These are phyloP conservation scores for Platichthys stellatus DNA, from an alignment of 2,113 vertebrate species.

Conservation along the genomic window DNA sequence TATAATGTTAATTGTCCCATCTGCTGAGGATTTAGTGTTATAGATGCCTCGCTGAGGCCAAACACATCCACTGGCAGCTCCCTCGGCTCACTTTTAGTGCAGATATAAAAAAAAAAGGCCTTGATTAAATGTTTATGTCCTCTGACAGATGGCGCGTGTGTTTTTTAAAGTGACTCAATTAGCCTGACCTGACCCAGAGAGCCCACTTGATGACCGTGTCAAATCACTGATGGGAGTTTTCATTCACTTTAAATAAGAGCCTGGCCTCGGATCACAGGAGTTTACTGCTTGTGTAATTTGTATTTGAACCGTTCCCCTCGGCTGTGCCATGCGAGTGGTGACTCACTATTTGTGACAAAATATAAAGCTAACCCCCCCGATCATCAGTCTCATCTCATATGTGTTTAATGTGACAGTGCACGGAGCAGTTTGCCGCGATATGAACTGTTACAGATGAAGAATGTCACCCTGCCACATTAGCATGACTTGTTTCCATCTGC, in stretches of 20 bases:
- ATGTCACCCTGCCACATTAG: conserved; percentile 4
- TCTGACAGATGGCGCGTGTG: conserved; percentile 17
- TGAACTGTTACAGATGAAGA: conserved; percentile 12
- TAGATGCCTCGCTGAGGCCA: conserved; percentile 25
- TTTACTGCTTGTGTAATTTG: neutral
- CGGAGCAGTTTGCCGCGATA: neutral
- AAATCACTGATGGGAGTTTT: neutral
- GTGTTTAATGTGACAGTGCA: neutral
- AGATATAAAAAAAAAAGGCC: conserved; percentile 16
- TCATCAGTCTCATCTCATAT: neutral
- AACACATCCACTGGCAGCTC: conserved; percentile 27
- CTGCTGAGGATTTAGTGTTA: conserved; percentile 45
- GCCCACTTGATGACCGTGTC: neutral
- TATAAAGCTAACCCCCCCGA: no score
- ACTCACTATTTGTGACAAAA: neutral
- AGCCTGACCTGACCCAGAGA: conserved; percentile 16
- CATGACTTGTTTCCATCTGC: conserved; percentile 42
- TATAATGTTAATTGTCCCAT: conserved; percentile 44
- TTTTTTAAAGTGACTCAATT: conserved; percentile 28
- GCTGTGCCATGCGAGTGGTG: neutral
- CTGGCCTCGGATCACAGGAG: neutral
- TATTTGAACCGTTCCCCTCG: neutral
- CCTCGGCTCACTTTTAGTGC: conserved; percentile 7
- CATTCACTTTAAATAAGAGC: neutral
- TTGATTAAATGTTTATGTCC: conserved; percentile 28